phyloP scores from a whole-genome alignment of 2,113 vertebrate species.

The Bubo bubo region DNA sequence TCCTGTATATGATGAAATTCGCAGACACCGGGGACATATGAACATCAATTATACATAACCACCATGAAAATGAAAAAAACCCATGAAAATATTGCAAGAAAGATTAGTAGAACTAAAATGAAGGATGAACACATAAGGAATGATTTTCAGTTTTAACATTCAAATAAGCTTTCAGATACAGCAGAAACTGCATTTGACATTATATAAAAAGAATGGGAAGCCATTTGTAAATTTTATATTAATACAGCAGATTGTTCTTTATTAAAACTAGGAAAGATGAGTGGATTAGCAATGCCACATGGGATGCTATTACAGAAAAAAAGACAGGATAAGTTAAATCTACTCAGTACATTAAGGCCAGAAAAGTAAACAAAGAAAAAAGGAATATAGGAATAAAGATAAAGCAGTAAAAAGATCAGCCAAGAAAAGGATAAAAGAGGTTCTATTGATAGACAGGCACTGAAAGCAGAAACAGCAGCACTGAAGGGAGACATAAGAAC shows the following conservation, averaged over 20 bases:
- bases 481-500: neutral
- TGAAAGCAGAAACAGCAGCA: neutral
- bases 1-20: neutral
- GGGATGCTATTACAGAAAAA: slow-evolving; percentile 1
- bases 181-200: neutral
- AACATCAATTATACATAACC: neutral
- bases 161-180: neutral
- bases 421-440: neutral
- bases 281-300: neutral
- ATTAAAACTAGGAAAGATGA: slow-evolving; percentile 21
- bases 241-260: neutral
- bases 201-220: neutral
- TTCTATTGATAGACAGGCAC: neutral
- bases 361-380: slow-evolving; percentile 26
- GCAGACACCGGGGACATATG: neutral
- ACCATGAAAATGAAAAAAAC: neutral
- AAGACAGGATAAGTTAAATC: neutral
- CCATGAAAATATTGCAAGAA: neutral
- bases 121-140: neutral
- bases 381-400: neutral
- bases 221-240: slow-evolving; percentile 10
- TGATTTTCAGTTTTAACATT: neutral
- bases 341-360: neutral
- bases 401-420: neutral
- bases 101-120: neutral